Base-by-base conservation (phyloP, 2,888 invertebrate species). In the Cantharis lateralis region DNA sequence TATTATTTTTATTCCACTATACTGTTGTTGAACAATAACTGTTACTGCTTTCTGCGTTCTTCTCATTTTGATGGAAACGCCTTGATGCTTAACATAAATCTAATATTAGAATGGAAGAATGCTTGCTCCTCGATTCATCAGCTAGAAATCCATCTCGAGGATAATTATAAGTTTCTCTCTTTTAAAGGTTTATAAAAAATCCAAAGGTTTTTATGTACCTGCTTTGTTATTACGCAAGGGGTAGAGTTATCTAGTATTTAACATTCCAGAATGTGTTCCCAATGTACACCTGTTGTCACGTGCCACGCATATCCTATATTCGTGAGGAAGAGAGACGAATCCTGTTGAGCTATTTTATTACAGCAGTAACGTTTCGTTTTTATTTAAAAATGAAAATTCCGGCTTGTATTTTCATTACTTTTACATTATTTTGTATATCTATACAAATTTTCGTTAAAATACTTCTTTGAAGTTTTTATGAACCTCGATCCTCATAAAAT, bases 231-330 rank as follows among this genome's bases (percentile, higher is more conserved):
- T 66, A 20, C 48, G 64, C 24, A 20, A 66, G n/a, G 64, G 64
- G 64, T 20, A 20, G 64, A 66, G 64, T 20, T 20, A 66, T 66
- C 64, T 66, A 66, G 64, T 66, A 66, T 66, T 66, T 66, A 20
- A 66, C 64, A 66, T 66, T 66, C 64, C 64, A 66, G 20, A 20
- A 66, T 20, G 64, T 66, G 64, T 66, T 66, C n/a, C 64, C 18
- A 66, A 66, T 66, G 64, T 66, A 20, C 64, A 66, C 64, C 64
- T 66, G 64, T 66, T 24, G 20, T 66, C 64, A 66, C 64, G 64
- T 66, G 64, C 64, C 64, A 20, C 15, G 13, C 11, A 66, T 66
- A 24, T n/a, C 64, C 64, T 24, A 66, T 66, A 66, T 20, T 66
- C 24, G 16, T n/a, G 48, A 48, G 48, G 48, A 48, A 48, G 48